Evolutionary conservation across 2,888 invertebrate genomes (phyloP).

Genomic region (Lithophane socia): DNA sequence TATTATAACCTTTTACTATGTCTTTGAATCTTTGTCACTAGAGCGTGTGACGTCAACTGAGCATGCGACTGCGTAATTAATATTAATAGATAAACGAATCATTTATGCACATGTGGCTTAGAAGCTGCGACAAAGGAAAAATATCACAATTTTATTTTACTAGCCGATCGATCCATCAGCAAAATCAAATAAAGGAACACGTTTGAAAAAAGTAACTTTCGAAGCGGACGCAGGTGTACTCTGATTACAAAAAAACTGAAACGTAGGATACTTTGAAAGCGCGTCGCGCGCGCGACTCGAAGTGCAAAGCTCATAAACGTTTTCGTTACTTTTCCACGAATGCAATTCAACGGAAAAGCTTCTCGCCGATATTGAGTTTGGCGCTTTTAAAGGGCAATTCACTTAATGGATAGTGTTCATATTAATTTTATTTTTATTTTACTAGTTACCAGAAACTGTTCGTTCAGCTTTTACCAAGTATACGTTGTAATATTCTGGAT

Average conservation of each 20-base stretch:
- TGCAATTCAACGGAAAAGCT: constrained; percentile 51
- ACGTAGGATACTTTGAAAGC: constrained; percentile 12
- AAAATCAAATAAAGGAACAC: constrained; percentile 24
- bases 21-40: constrained; percentile 15
- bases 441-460: neutral
- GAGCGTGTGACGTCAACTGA: constrained; percentile 14
- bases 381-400: constrained; percentile 35
- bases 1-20: constrained; percentile 8
- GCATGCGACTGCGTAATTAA: constrained; percentile 23
- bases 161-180: neutral
- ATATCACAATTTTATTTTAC: constrained; percentile 7
- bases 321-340: constrained; percentile 43
- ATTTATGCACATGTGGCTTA: constrained; percentile 33
- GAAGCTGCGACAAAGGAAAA: constrained; percentile 17
- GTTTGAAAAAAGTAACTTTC: constrained; percentile 5
- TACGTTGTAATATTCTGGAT: neutral
- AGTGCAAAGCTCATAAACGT: constrained; percentile 45
- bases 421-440: constrained; percentile 25
- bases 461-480: neutral
- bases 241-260: constrained; percentile 28
- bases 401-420: constrained; percentile 27
- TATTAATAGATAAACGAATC: constrained; percentile 26
- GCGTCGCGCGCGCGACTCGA: neutral
- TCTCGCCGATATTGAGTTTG: constrained; percentile 42
- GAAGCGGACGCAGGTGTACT: constrained; percentile 1